Percentiles rank a stretch among this genome's conserved stretches.
phyloP scores from a whole-genome alignment of 2,113 vertebrate species.

The Natator depressus region DNA sequence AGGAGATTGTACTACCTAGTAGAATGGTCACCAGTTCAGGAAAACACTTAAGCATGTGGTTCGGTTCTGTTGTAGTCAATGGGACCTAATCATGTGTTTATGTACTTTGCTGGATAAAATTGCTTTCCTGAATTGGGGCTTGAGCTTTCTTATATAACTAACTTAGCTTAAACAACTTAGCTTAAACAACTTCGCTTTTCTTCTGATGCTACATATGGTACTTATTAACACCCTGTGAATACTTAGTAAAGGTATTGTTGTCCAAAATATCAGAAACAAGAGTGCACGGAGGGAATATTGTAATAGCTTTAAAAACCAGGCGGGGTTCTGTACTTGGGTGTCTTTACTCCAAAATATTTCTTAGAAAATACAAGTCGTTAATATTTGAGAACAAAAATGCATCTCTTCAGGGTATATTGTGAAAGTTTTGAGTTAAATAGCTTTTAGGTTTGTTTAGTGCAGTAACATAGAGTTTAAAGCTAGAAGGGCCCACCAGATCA shows the following conservation, averaged over 20 bases:
- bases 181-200: neutral
- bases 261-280: neutral
- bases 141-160: neutral
- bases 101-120: neutral
- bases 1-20: neutral
- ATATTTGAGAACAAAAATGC: neutral
- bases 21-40: fast-evolving
- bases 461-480: neutral
- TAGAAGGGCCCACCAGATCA: neutral
- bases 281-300: neutral
- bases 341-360: neutral
- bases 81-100: fast-evolving
- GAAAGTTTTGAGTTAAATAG: neutral
- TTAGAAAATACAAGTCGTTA: neutral
- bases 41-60: neutral
- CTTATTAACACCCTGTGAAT: neutral
- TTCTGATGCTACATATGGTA: neutral
- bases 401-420: neutral
- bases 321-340: neutral
- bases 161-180: neutral
- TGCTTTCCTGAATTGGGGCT: neutral
- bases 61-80: neutral
- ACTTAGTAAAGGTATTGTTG: neutral
- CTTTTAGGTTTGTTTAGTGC: neutral
- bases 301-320: neutral